Evolutionary conservation across 2,113 vertebrate genomes (phyloP), one percentile per base, ranked within the genome.

Genomic region (Myotis yumanensis): DNA sequence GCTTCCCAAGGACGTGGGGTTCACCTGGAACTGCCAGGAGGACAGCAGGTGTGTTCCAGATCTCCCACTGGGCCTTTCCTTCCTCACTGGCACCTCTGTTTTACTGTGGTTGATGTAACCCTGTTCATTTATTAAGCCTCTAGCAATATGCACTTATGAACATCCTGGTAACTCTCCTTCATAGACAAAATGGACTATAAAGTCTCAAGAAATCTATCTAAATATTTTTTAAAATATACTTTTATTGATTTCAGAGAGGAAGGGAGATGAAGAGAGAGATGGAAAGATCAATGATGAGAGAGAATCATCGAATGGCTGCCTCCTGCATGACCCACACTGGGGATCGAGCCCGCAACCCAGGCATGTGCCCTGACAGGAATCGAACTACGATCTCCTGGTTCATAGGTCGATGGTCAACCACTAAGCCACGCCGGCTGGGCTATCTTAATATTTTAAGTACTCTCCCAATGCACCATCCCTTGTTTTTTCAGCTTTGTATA

Each of bases 191-290:
- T 75, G 28, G 6, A 51, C 32, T 48, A 28, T 62, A 40, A 93
- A 77, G 35, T n/a, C 68, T 62, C 52, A 51, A 46, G 82, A 88
- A 82, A 91, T 75, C 40, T 68, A n/a, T 83, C 76, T 95, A 86
- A 62, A 68, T 69, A 62, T 28, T 54, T 80, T 80, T 62, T 5
- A 62, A 62, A 5, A 62, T 28, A 28, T 25, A 62, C 59, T 62
- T 25, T 62, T 62, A 62, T 62, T 62, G 59, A 28, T 25, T 62
- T 62, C 9, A 62, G 59, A 62, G 25, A 62, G 59, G 59, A 62
- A 62, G 59, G 59, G 4, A 62, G 11, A 62, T 23, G 25, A 62
- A 62, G 59, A 28, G 23, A 62, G 59, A 62, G 59, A 12, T 62
- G 25, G 59, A 11, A 59, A 59, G 3, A 62, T 62, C 59, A 28